phyloP scores from a whole-genome alignment of 1,140 invertebrate species.

The Hylaeus anthracinus region DNA sequence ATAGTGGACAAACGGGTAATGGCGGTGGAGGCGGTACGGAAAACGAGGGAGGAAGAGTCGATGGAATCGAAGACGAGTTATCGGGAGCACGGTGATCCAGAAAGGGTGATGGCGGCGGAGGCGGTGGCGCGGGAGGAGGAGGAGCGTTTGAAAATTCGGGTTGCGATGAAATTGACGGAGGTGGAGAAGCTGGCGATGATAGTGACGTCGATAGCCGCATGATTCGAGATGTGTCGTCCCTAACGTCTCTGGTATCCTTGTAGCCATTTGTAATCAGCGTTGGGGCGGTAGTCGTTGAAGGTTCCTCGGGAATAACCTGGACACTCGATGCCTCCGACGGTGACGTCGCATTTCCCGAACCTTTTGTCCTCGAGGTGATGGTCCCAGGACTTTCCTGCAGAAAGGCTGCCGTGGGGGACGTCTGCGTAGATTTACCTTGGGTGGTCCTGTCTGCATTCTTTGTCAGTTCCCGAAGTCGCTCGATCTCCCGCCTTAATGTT shows the following conservation, averaged over 20 bases:
- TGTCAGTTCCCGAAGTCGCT: slow-evolving; percentile 55
- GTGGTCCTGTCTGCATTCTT: slow-evolving; percentile 29
- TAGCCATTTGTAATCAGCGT: background rate
- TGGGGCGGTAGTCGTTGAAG: background rate
- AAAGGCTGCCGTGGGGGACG: slow-evolving; percentile 44
- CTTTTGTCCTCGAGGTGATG: background rate
- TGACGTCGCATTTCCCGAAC: background rate
- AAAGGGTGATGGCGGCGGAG: slow-evolving; percentile 6
- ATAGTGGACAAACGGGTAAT: background rate
- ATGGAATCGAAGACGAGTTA: background rate
- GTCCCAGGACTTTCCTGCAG: background rate
- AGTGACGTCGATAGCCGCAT: background rate
- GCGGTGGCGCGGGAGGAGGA: background rate
- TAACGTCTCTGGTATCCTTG: background rate
- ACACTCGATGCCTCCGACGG: background rate
- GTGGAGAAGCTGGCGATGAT: background rate
- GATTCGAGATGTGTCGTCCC: background rate
- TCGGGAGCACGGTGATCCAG: background rate
- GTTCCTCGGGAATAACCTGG: background rate
- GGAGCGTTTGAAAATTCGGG: background rate
- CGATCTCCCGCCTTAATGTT: slow-evolving; percentile 58
- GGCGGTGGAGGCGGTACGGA: slow-evolving; percentile 30
- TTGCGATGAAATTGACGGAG: background rate
- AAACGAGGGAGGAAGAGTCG: background rate
- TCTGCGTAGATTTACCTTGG: slow-evolving; percentile 60